phyloP scores from a whole-genome alignment of 1,140 invertebrate species.

The Rhyacophila brunnea region DNA sequence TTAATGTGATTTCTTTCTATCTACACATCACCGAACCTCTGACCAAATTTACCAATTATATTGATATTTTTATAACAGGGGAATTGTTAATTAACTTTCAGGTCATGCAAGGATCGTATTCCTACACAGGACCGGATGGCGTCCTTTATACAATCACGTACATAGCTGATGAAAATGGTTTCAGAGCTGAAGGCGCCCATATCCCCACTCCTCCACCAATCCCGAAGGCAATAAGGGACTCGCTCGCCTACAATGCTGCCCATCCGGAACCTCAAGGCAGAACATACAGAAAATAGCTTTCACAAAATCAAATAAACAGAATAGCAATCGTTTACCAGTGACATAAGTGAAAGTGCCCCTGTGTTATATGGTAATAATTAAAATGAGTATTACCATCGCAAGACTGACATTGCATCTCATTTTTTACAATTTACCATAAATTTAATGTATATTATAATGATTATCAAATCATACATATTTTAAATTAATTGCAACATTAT shows the following conservation, averaged over 20 bases:
- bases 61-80: too few species aligned
- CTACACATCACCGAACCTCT: too few species aligned
- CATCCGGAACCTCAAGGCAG: slow-evolving; percentile 29
- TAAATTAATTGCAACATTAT: too few species aligned
- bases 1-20: too few species aligned
- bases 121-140: slow-evolving; percentile 64
- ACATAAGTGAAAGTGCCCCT: too few species aligned
- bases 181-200: slow-evolving; percentile 56
- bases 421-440: too few species aligned
- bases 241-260: slow-evolving; percentile 50
- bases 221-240: slow-evolving; percentile 56
- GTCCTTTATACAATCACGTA: slow-evolving; percentile 61
- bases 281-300: slow-evolving; percentile 17
- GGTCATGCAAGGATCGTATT: slow-evolving; percentile 61
- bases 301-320: background rate
- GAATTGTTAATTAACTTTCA: too few species aligned
- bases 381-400: background rate
- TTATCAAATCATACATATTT: too few species aligned
- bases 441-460: too few species aligned
- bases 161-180: slow-evolving; percentile 68
- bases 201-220: slow-evolving; percentile 62
- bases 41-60: too few species aligned
- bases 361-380: too few species aligned
- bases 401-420: background rate
- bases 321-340: background rate